These are phyloP conservation scores for Pseudomyrmex sp. DNA, from an alignment of 1,140 invertebrate genomes.

Conservation along the genomic window DNA sequence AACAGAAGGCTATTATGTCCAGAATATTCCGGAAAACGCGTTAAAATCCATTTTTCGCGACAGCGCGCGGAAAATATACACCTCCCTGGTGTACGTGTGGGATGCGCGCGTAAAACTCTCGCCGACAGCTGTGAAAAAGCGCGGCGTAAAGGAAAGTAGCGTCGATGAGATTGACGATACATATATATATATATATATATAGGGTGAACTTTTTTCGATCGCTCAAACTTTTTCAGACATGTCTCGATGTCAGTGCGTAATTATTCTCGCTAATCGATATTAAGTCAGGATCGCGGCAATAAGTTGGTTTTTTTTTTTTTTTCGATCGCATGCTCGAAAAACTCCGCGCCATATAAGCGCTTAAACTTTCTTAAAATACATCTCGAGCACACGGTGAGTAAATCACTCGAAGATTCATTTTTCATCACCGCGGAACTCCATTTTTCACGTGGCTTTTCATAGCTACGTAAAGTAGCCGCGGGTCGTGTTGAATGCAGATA, in stretches of 20 bases:
- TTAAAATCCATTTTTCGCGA: not conserved
- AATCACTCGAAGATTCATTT: conserved; percentile 30
- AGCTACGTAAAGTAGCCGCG: conserved; percentile 37
- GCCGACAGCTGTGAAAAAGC: not conserved
- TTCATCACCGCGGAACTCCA: conserved; percentile 30
- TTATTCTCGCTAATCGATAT: not conserved
- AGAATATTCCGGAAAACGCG: not conserved
- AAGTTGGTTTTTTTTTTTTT: not conserved
- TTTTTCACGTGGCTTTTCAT: conserved; percentile 34
- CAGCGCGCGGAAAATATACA: not conserved
- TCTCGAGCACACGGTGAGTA: not conserved
- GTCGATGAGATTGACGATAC: not conserved
- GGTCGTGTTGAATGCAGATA: conserved; percentile 22
- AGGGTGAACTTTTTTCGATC: not conserved
- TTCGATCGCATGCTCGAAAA: not conserved
- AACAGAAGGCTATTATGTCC: not conserved
- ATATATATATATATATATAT: no score
- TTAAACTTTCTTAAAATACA: conserved; percentile 15
- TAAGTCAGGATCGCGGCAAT: not conserved
- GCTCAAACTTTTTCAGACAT: not conserved
- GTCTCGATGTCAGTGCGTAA: not conserved
- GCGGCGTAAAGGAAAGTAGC: not conserved
- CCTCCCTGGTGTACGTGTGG: not conserved
- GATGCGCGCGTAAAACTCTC: conserved; percentile 1
- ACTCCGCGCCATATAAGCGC: not conserved